Base-by-base conservation (phyloP, 2,888 invertebrate species). In the Beris chalybata region DNA sequence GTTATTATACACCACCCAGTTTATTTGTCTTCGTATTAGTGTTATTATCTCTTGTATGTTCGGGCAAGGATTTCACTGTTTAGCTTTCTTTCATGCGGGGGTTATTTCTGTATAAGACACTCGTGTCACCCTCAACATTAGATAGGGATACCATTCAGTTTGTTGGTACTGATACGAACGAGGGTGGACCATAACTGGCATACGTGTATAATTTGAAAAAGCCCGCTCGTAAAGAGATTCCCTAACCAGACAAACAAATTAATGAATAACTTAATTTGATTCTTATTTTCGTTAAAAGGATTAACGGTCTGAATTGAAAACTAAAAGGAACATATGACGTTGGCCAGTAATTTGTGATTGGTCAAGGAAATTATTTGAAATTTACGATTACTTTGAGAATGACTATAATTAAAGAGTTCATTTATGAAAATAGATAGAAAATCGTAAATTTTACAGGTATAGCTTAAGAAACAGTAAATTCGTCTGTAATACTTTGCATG, bases 261-360 rank as follows among this genome's bases (percentile, higher is more conserved):
- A 68, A 70, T 70, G 68, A 68, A 70, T 64, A 67, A 68, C 64
- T 70, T 70, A 70, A 70, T 68, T 70, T 66, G 70, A 68, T 64
- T 68, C 66, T 67, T 70, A 70, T 67, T 67, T 54, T 13, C 43
- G 44, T 38, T 12, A 32, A 32, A 61, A 52, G 50, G 61, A 61
- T 61, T 61, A 61, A 52, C 52, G 50, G 22, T 50, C n/a, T 11
- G 38, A 61, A 61, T 61, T 50, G 61, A 52, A 52, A 52, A 22
- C 22, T 61, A 50, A 61, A 50, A 38, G 61, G 52, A 61, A 5
- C 13, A 32, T 4, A 29, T 4, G 38, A 9, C 7, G 38, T 38
- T 38, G 38, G 22, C 22, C 38, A 38, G 5, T 38, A 38, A 38
- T 38, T 38, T 1, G 38, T 38, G 38, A 38, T 38, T 38, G 38